Percentiles rank a stretch among this genome's conserved stretches.
These are phyloP conservation scores for Actias luna DNA, from an alignment of 2,888 invertebrate species.

Conservation along the genomic window DNA sequence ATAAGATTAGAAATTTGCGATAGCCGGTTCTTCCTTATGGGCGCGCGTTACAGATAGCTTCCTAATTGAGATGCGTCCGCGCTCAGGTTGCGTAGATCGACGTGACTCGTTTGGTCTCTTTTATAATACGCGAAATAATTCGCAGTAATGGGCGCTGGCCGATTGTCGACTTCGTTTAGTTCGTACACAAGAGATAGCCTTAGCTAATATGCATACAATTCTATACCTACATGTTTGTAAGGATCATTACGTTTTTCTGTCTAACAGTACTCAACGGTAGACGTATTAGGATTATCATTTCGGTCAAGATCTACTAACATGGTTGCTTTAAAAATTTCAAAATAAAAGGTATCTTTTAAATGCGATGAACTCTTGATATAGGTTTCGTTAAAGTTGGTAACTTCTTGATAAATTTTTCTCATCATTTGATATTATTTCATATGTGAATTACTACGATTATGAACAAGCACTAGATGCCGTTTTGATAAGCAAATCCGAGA, in stretches of 20 bases:
- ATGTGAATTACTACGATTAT: too few relatives aligned
- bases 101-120: constrained; percentile 17
- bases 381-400: too few relatives aligned
- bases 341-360: too few relatives aligned
- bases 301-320: not conserved
- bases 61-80: constrained; percentile 17
- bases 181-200: constrained; percentile 5
- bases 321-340: too few relatives aligned
- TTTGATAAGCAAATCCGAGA: too few relatives aligned
- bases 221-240: not conserved
- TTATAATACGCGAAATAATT: constrained; percentile 25
- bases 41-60: constrained; percentile 20
- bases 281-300: not conserved
- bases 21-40: constrained; percentile 20
- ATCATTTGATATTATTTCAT: too few relatives aligned
- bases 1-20: constrained; percentile 35
- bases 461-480: too few relatives aligned
- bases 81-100: constrained; percentile 13
- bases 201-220: not conserved
- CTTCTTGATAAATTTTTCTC: too few relatives aligned
- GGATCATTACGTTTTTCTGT: not conserved
- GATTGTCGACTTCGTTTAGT: constrained; percentile 10
- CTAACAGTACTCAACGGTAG: not conserved
- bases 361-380: too few relatives aligned
- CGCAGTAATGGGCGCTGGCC: constrained; percentile 18